phyloP scores from a whole-genome alignment of 2,888 invertebrate species.

The Apomyelois bistriatella region DNA sequence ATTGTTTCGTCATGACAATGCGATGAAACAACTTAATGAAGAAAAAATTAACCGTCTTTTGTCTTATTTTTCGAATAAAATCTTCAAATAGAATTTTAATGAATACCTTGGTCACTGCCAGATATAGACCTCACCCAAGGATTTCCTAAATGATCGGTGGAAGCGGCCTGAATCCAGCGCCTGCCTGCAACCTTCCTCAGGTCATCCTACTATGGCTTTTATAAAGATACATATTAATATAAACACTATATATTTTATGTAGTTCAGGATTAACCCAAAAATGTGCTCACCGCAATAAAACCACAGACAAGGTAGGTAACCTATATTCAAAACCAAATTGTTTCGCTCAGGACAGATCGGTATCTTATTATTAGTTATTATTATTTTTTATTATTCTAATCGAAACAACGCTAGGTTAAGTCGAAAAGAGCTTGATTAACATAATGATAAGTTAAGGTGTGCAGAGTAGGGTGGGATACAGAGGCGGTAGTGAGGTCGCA shows the following conservation, averaged over 20 bases:
- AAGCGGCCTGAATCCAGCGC: too few species aligned
- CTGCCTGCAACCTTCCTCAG: too few species aligned
- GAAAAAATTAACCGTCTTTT: background rate
- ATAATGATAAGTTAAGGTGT: conserved; percentile 54
- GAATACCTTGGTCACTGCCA: too few species aligned
- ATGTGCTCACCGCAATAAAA: background rate
- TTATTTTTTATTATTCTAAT: conserved; percentile 46
- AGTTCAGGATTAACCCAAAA: background rate
- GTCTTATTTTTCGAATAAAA: too few species aligned
- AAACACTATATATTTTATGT: too few species aligned
- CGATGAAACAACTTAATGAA: background rate
- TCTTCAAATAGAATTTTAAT: too few species aligned
- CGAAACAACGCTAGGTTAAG: conserved; percentile 50
- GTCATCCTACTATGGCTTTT: too few species aligned
- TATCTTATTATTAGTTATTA: conserved; percentile 49
- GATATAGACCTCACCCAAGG: too few species aligned
- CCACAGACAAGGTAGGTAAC: background rate
- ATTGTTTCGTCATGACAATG: background rate
- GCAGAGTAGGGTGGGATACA: conserved; percentile 27
- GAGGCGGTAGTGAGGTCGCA: background rate
- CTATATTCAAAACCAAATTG: conserved; percentile 8
- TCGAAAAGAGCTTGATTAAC: conserved; percentile 51
- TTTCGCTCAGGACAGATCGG: conserved; percentile 55
- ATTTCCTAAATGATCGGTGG: too few species aligned
- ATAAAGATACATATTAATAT: too few species aligned